Percentiles rank a stretch among this genome's conserved stretches.
phyloP scores from a whole-genome alignment of 2,888 invertebrate species.

The Furcula furcula region DNA sequence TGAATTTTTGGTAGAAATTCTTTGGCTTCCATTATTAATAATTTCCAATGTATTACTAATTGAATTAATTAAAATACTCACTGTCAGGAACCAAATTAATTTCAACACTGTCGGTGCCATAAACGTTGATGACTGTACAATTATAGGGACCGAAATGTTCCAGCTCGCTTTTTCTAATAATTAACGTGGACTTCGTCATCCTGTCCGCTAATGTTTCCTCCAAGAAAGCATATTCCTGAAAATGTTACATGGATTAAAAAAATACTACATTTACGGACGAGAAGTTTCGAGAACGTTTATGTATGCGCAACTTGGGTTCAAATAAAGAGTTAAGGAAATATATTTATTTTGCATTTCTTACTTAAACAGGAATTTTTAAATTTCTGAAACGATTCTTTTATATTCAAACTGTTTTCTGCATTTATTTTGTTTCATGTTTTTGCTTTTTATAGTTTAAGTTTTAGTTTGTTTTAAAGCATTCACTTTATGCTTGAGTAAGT shows the following conservation, averaged over 20 bases:
- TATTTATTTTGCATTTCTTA: conserved; percentile 19
- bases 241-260: conserved; percentile 23
- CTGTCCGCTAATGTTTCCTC: conserved; percentile 89
- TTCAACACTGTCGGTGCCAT: conserved; percentile 91
- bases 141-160: conserved; percentile 96
- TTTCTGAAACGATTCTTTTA: conserved; percentile 14
- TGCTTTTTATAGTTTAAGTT: neutral
- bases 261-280: conserved; percentile 10
- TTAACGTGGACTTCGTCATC: conserved; percentile 89
- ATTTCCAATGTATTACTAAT: neutral
- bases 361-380: conserved; percentile 17
- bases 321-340: conserved; percentile 16
- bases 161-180: conserved; percentile 90
- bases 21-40: neutral
- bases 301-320: conserved; percentile 16
- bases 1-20: too few relatives aligned
- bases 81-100: conserved; percentile 93
- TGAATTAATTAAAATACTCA: conserved; percentile 77
- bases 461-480: neutral
- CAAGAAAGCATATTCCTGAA: conserved; percentile 86
- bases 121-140: conserved; percentile 95
- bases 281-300: conserved; percentile 14
- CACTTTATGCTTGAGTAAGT: neutral
- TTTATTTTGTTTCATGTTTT: conserved; percentile 8
- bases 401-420: conserved; percentile 10